Percentiles rank a stretch among this genome's conserved stretches.
Evolutionary conservation across 2,797 vertebrate species (phyloP).

Genomic region (Mormyrops boulengeri): DNA sequence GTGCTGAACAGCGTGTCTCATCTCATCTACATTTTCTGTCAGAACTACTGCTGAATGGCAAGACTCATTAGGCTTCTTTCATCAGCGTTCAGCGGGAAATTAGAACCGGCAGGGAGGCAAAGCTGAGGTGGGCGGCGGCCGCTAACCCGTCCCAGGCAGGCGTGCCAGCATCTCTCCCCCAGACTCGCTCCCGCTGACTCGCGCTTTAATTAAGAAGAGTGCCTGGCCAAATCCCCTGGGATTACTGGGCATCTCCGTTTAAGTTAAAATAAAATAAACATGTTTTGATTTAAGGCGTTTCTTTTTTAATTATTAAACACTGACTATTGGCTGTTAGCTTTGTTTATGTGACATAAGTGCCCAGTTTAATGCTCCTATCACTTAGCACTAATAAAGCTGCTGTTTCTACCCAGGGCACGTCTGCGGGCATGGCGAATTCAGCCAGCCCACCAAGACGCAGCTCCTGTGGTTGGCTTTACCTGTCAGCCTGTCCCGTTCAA

Average conservation of each 20-base stretch:
- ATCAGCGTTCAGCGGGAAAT: conserved; percentile 16
- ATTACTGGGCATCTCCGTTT: conserved; percentile 23
- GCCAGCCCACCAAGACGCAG: conserved; percentile 59
- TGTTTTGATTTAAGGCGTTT: conserved; percentile 32
- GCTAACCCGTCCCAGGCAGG: conserved; percentile 1
- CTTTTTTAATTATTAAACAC: conserved; percentile 32
- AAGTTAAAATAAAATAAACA: conserved; percentile 25
- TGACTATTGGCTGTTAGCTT: conserved; percentile 28
- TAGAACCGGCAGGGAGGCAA: conserved; percentile 4
- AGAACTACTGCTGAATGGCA: conserved; percentile 7
- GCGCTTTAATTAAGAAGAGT: conserved; percentile 20
- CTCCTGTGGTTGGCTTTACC: conserved; percentile 53
- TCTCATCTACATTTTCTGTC: conserved; percentile 14
- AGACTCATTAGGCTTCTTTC: conserved; percentile 22
- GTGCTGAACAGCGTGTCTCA: background rate
- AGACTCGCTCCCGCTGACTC: conserved; percentile 15
- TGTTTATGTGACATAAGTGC: conserved; percentile 26
- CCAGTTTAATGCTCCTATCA: conserved; percentile 30
- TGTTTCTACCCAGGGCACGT: conserved; percentile 37
- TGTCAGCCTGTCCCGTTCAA: background rate
- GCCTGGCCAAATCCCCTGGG: conserved; percentile 20
- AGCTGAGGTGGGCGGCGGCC: conserved; percentile 11
- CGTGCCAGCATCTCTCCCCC: conserved; percentile 14
- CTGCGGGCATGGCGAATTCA: conserved; percentile 44
- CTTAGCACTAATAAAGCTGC: conserved; percentile 22